Conservation (phyloP, 2,888 invertebrate genomes). For the Mythimna lalbum region DNA sequence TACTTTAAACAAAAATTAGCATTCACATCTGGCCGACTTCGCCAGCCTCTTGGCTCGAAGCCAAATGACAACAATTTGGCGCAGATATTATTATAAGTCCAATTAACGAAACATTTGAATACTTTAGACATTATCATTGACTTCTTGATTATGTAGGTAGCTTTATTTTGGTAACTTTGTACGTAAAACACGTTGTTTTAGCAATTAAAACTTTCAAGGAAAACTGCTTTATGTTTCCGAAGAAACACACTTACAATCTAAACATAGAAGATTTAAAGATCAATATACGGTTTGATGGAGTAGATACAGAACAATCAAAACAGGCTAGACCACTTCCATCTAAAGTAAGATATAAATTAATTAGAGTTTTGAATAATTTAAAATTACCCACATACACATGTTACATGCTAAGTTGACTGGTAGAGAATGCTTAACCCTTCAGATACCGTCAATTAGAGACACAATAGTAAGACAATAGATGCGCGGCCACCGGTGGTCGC, state of each 20-base stretch:
- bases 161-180: constrained; percentile 20
- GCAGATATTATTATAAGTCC: constrained; percentile 55
- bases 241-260: neutral
- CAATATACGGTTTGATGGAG: neutral
- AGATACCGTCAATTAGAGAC: no score
- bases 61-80: constrained; percentile 62
- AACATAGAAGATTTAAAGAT: neutral
- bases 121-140: constrained; percentile 28
- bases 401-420: no score
- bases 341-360: neutral
- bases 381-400: no score
- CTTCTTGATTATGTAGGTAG: constrained; percentile 10
- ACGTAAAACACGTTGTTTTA: neutral
- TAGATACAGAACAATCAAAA: no score
- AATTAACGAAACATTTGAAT: constrained; percentile 56
- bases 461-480: no score
- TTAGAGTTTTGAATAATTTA: neutral
- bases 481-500: no score
- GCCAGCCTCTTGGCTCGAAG: constrained; percentile 36
- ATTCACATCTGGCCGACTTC: constrained; percentile 47
- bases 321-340: neutral
- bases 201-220: constrained; percentile 1
- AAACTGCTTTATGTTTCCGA: neutral
- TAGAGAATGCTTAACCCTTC: no score
- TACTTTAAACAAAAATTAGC: constrained; percentile 57